Conservation (phyloP, 2,888 invertebrate genomes). For the Xestia xanthographa region DNA sequence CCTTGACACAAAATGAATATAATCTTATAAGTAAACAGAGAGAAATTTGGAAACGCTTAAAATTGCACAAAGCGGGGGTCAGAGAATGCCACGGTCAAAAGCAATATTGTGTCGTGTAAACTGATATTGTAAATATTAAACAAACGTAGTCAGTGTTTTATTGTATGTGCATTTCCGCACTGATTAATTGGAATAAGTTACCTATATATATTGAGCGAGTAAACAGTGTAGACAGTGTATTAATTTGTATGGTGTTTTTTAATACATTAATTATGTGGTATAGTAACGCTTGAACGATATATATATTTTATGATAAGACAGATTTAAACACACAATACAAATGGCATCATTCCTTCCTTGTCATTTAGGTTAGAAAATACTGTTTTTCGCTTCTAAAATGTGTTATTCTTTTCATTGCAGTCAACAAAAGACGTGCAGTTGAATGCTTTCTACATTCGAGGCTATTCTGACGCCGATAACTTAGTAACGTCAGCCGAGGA, state of each 20-base stretch:
- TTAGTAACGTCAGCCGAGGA: conserved; percentile 87
- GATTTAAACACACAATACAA: neutral
- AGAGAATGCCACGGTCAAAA: conserved; percentile 19
- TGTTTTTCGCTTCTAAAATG: neutral
- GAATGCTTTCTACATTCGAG: conserved; percentile 89
- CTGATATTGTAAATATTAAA: neutral
- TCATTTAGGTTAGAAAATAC: neutral
- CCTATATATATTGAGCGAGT: neutral
- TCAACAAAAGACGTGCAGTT: conserved; percentile 89
- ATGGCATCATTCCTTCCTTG: neutral
- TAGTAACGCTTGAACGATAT: neutral
- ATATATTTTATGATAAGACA: neutral
- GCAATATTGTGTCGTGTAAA: neutral
- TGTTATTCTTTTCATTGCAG: conserved; percentile 71
- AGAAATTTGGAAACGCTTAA: neutral
- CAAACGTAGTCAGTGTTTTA: neutral
- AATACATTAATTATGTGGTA: neutral
- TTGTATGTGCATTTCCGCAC: conserved; percentile 2
- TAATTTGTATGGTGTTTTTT: neutral
- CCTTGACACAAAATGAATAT: neutral
- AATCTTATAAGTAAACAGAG: neutral
- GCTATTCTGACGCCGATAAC: conserved; percentile 88
- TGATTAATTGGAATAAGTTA: neutral
- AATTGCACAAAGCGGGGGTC: conserved; percentile 15
- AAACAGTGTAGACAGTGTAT: no score